Evolutionary conservation across 2,797 vertebrate genomes (phyloP), one percentile per base, ranked within the genome.

Genomic region (Eospalax fontanierii): DNA sequence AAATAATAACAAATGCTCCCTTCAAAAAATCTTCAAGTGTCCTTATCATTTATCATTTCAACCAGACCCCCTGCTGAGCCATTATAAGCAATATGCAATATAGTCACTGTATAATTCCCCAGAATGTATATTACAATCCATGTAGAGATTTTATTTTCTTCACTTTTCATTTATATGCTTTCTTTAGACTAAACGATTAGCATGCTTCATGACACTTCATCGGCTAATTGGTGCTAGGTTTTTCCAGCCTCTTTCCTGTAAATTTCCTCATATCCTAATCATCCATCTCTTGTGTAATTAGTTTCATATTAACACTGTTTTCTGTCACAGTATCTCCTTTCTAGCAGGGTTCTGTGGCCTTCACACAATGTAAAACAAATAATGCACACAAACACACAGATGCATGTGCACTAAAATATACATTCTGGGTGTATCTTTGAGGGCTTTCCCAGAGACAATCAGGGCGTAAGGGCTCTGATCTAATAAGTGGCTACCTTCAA

Each of bases 221-320:
- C 85, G 84, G 70, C 21, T 90, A 61, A 71, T 86, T 79, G 83
- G 10, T 9, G 8, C 65, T 78, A 19, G 24, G 35, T 24, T 75
- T 57, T 87, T 63, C 43, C 74, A 93, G 57, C 3, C 28, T 89
- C 54, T 88, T 84, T 86, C 57, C 57, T 95, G 10, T 80, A 87
- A 92, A 95, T 93, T 38, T 87, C 15, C 28, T 71, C 38, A 38
- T 22, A 54, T 43, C 9, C 22, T 43, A 21, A 85, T 70, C 63
- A 22, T 57, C 88, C 78, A 50, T 7, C 40, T 84, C 92, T 88
- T 92, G 26, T 57, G 5, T 89, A 19, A 14, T 43, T 92, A 30
- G 11, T 38, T 71, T 43, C 19, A 46, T 38, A 19, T 43, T 33
- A 83, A 84, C 24, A 86, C 15, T 38, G 40, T 12, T 65, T 86